Evolutionary conservation across 2,113 vertebrate genomes (phyloP).

Genomic region (Piprites chloris): DNA sequence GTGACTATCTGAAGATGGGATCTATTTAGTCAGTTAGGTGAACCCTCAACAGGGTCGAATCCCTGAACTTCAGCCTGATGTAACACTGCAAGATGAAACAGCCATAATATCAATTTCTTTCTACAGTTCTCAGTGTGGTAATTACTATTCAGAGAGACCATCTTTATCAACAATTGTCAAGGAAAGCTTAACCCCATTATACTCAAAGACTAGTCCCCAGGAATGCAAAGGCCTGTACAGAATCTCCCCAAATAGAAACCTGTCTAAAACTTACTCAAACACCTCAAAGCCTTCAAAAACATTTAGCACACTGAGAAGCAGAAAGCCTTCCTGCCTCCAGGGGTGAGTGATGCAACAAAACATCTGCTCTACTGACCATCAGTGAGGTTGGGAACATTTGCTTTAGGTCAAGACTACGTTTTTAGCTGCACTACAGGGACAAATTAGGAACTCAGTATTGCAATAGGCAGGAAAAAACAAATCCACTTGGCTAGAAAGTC

Average conservation of each 20-base stretch:
- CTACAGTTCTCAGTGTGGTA: neutral
- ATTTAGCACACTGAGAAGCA: neutral
- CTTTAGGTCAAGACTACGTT: neutral
- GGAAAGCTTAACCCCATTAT: neutral
- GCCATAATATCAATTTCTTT: neutral
- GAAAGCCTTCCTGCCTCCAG: neutral
- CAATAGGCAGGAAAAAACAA: neutral
- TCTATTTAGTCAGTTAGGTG: neutral
- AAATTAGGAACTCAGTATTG: conserved; percentile 18
- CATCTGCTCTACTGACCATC: conserved; percentile 37
- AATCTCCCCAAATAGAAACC: neutral
- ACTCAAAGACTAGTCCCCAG: accelerated
- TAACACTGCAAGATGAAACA: neutral
- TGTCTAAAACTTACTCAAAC: neutral
- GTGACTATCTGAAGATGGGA: neutral
- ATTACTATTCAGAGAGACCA: neutral
- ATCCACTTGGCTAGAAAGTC: neutral
- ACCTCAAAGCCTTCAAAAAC: neutral
- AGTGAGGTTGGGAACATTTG: conserved; percentile 2
- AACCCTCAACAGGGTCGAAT: neutral
- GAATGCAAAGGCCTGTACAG: neutral
- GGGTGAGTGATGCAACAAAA: conserved; percentile 4
- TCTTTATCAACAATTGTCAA: neutral
- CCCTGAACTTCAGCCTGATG: neutral
- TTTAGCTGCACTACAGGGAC: conserved; percentile 27